phyloP scores from a whole-genome alignment of 2,113 vertebrate species.

The Apodemus speciosus region DNA sequence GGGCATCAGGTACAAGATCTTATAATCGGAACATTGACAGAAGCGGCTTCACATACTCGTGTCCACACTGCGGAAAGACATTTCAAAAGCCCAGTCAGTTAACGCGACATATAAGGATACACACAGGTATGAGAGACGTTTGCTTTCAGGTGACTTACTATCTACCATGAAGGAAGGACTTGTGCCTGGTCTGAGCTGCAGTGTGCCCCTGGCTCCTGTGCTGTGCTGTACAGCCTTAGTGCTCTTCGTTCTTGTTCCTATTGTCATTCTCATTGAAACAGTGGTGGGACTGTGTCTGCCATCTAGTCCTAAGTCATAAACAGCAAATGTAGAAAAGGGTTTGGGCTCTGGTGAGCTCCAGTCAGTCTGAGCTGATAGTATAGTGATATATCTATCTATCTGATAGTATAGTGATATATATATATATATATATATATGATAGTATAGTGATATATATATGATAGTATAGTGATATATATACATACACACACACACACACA shows the following conservation, averaged over 20 bases:
- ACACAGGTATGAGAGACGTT: constrained; percentile 90
- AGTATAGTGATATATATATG: too few relatives aligned
- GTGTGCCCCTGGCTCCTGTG: accelerated
- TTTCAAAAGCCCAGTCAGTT: constrained; percentile 99
- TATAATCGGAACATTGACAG: constrained; percentile 97
- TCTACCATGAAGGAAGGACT: neutral
- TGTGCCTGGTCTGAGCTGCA: accelerated
- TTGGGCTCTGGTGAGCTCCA: neutral
- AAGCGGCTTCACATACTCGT: constrained; percentile 96
- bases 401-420: too few relatives aligned
- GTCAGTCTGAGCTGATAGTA: neutral
- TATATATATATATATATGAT: too few relatives aligned
- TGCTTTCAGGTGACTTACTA: neutral
- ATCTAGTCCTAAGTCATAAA: neutral
- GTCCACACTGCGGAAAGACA: constrained; percentile 97
- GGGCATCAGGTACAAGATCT: constrained; percentile 92
- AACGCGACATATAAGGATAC: constrained; percentile 95
- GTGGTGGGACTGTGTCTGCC: neutral
- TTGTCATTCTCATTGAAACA: neutral
- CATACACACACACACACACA: too few relatives aligned
- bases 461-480: too few relatives aligned
- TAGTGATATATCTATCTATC: too few relatives aligned
- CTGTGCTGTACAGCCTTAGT: neutral
- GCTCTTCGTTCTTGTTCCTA: neutral
- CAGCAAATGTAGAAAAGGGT: neutral